Percentiles rank a stretch among this genome's conserved stretches.
phyloP scores from a whole-genome alignment of 2,797 vertebrate species.

The Eulemur albifrons region DNA sequence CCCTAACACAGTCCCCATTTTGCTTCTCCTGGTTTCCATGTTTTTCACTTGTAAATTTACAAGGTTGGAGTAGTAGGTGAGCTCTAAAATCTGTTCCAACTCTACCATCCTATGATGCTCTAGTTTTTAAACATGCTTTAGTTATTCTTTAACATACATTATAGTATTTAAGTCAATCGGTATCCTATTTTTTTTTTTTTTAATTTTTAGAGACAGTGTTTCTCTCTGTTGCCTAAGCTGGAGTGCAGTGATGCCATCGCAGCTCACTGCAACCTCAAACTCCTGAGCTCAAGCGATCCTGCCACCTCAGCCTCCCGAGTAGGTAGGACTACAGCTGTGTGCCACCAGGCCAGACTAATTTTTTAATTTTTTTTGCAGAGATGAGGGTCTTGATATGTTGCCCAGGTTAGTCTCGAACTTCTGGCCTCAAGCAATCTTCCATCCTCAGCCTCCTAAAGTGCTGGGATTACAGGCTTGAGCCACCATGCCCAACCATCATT shows the following conservation, averaged over 20 bases:
- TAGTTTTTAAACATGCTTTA: slow-evolving; percentile 5
- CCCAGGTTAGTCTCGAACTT: background rate
- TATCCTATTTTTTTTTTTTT: background rate
- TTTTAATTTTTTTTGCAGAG: background rate
- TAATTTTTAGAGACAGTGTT: background rate
- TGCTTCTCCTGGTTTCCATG: background rate
- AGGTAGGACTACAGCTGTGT: background rate
- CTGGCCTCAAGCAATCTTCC: background rate
- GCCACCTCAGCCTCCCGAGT: background rate
- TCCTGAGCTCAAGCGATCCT: background rate
- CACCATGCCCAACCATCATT: background rate
- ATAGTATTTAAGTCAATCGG: background rate
- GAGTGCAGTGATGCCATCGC: background rate
- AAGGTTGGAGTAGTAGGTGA: background rate
- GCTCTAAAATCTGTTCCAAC: slow-evolving; percentile 13
- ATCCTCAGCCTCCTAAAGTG: background rate
- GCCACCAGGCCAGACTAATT: background rate
- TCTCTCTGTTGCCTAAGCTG: background rate
- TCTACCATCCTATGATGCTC: background rate
- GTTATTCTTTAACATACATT: background rate
- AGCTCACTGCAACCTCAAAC: background rate
- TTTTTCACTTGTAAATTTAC: background rate
- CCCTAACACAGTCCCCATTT: background rate
- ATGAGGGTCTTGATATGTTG: background rate
- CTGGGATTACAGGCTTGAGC: background rate